These are phyloP conservation scores for Linyphia triangularis DNA, from an alignment of 2,888 invertebrate genomes.

Conservation along the genomic window DNA sequence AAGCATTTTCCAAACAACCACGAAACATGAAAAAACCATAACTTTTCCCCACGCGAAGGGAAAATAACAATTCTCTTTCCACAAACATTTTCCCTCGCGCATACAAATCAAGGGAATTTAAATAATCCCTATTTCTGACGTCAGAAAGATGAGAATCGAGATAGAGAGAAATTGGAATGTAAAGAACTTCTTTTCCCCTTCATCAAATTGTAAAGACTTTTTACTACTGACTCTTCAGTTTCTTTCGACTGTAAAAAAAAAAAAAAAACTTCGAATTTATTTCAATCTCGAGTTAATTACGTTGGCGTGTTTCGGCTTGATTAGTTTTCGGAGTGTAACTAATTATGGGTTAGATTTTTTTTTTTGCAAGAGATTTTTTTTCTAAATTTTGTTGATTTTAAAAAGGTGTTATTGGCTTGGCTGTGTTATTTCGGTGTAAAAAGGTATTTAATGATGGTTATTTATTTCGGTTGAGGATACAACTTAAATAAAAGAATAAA, in stretches of 20 bases:
- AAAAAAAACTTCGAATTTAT: not conserved
- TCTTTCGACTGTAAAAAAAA: not conserved
- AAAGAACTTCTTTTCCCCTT: not conserved
- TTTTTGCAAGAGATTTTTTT: no score
- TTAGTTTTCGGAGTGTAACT: not conserved
- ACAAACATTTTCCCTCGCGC: not conserved
- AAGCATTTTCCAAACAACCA: not conserved
- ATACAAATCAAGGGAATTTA: slow-evolving; percentile 33
- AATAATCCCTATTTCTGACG: slow-evolving; percentile 12
- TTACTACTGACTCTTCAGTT: not conserved
- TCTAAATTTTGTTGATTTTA: no score
- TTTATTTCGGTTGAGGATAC: no score
- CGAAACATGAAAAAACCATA: not conserved
- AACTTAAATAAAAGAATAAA: no score
- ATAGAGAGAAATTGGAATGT: not conserved
- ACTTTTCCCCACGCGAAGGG: not conserved
- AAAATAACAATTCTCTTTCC: slow-evolving; percentile 11
- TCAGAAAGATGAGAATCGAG: not conserved
- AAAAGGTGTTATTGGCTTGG: no score
- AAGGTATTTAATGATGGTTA: no score
- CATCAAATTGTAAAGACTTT: not conserved
- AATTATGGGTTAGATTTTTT: not conserved
- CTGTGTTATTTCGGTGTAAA: no score
- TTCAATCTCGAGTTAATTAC: not conserved
- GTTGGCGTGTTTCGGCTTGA: not conserved